Conservation (phyloP, 92 coral and sea anemone species). For the Epizoanthus scotinus region DNA sequence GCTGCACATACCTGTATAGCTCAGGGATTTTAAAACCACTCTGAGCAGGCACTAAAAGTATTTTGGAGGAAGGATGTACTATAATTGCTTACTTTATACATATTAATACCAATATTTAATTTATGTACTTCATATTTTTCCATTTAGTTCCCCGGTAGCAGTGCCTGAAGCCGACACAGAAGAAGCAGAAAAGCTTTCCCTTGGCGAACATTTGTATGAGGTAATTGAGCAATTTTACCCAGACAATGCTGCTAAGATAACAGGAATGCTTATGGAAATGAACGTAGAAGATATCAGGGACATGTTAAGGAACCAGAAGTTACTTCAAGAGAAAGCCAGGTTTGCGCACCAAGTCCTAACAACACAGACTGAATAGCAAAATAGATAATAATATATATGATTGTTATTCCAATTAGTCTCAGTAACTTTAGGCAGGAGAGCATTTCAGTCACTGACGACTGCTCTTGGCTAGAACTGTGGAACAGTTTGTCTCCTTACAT, state of each 20-base stretch:
- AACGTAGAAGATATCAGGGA: conserved; percentile 22
- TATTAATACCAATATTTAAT: no score
- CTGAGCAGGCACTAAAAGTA: no score
- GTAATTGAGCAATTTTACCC: conserved; percentile 22
- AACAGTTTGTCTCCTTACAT: no score
- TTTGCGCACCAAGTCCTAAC: conserved; percentile 13
- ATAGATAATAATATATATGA: background rate
- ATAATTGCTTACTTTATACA: no score
- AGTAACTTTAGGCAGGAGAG: no score
- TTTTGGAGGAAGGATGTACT: no score
- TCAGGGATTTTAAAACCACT: no score
- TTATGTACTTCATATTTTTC: no score
- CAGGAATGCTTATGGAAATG: conserved; percentile 44
- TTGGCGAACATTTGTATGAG: conserved; percentile 28
- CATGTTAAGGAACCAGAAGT: background rate
- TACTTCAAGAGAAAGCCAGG: conserved; percentile 15
- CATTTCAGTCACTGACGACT: no score
- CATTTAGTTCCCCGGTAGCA: background rate
- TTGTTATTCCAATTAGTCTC: no score
- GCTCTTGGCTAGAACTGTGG: no score
- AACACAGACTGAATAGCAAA: background rate
- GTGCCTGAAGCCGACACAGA: background rate
- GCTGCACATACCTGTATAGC: no score
- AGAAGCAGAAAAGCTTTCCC: conserved; percentile 19
- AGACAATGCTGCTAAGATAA: conserved; percentile 27